These are phyloP conservation scores for Mimumesa dahlbomi DNA, from an alignment of 2,888 invertebrate genomes.

Conservation along the genomic window DNA sequence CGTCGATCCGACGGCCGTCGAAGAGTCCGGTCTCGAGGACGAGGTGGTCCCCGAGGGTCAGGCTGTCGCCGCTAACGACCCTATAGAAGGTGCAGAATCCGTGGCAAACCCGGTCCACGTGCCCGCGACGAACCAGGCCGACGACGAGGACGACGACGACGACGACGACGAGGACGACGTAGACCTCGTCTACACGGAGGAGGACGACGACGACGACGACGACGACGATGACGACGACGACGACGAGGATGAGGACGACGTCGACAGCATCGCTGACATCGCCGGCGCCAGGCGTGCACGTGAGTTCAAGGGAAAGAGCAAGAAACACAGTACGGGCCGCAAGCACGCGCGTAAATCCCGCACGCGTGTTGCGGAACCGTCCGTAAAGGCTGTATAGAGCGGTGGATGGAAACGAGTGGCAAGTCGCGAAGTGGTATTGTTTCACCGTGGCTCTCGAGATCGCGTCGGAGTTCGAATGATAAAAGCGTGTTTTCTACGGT, in stretches of 20 bases:
- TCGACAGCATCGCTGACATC: conserved; percentile 85
- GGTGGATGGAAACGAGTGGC: conserved; percentile 41
- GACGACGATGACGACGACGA: conserved; percentile 86
- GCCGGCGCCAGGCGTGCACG: conserved; percentile 88
- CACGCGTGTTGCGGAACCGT: conserved; percentile 18
- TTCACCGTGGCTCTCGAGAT: too few species aligned
- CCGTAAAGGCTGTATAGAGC: conserved; percentile 37
- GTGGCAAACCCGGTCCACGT: conserved; percentile 60
- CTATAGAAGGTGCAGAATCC: conserved; percentile 78
- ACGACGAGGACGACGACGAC: conserved; percentile 85
- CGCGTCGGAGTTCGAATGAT: too few species aligned
- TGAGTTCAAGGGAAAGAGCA: conserved; percentile 88
- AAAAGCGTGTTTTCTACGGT: too few species aligned
- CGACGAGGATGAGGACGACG: conserved; percentile 85
- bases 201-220: conserved; percentile 83
- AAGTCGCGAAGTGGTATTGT: conserved; percentile 33
- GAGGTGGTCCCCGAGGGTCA: conserved; percentile 68
- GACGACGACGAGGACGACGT: conserved; percentile 83
- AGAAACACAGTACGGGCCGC: conserved; percentile 74
- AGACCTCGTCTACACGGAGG: conserved; percentile 78
- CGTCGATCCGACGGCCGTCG: conserved; percentile 70
- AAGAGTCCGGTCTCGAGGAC: conserved; percentile 76
- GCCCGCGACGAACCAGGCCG: conserved; percentile 81
- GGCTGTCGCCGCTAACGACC: conserved; percentile 77
- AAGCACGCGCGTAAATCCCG: conserved; percentile 71